Evolutionary conservation across 1,140 invertebrate genomes (phyloP).

Genomic region (Sarcophaga bullata): DNA sequence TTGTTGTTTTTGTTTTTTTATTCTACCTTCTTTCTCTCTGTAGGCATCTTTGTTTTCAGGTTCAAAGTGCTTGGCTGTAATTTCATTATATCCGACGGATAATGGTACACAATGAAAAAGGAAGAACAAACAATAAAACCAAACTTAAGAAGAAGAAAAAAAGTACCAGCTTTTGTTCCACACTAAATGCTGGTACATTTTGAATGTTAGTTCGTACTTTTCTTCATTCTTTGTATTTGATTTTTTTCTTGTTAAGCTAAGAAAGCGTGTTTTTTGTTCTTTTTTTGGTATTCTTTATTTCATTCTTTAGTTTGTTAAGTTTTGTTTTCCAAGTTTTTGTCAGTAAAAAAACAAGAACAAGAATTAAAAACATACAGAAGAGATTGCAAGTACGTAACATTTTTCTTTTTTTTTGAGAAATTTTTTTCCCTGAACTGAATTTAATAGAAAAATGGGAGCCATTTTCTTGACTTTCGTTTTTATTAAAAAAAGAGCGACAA

Average conservation of each 20-base stretch:
- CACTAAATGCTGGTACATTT: not conserved
- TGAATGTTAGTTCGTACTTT: not conserved
- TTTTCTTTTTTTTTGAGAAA: not conserved
- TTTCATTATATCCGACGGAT: constrained; percentile 15
- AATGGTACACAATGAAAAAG: too few relatives aligned
- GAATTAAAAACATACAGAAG: too few relatives aligned
- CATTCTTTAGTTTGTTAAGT: too few relatives aligned
- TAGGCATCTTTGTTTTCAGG: not conserved
- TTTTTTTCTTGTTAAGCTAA: not conserved
- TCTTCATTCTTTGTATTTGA: not conserved
- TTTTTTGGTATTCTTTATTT: not conserved
- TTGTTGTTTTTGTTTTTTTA: not conserved
- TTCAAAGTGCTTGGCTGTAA: constrained; percentile 18
- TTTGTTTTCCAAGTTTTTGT: too few relatives aligned
- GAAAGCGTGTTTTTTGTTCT: constrained; percentile 5
- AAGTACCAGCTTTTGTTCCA: not conserved
- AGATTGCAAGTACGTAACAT: too few relatives aligned
- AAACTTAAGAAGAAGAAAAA: not conserved
- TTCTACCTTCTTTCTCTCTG: not conserved
- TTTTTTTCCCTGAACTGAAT: not conserved
- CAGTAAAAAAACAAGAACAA: too few relatives aligned
- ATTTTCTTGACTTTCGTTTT: constrained; percentile 15
- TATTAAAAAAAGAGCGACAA: too few relatives aligned
- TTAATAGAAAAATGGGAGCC: constrained; percentile 10
- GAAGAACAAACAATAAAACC: too few relatives aligned